phyloP scores from a whole-genome alignment of 2,797 vertebrate species.

The Nannoperca australis region DNA sequence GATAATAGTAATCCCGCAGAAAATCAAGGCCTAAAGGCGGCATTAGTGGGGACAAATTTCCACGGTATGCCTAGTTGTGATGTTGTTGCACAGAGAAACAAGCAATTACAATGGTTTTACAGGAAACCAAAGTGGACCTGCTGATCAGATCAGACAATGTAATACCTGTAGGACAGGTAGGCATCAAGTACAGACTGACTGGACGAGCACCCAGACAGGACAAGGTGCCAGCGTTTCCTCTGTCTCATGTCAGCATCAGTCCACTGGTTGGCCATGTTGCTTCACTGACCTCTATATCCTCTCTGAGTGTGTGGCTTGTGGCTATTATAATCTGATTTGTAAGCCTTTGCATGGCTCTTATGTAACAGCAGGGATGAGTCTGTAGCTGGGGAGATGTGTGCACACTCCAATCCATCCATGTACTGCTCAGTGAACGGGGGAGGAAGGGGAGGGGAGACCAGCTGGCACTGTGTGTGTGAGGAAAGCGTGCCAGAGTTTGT shows the following conservation, averaged over 20 bases:
- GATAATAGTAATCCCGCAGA: slow-evolving; percentile 55
- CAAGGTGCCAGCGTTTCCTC: slow-evolving; percentile 5
- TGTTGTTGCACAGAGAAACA: background rate
- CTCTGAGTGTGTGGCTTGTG: slow-evolving; percentile 53
- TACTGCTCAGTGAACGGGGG: slow-evolving; percentile 19
- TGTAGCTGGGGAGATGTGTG: slow-evolving; percentile 54
- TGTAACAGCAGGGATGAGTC: slow-evolving; percentile 76
- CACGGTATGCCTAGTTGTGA: background rate
- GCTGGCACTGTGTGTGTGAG: slow-evolving; percentile 60
- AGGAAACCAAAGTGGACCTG: background rate
- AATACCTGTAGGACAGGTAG: background rate
- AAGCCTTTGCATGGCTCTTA: slow-evolving; percentile 79
- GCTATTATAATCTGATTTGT: slow-evolving; percentile 80
- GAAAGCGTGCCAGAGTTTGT: slow-evolving; percentile 58
- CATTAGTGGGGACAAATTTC: slow-evolving; percentile 24
- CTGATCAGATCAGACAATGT: background rate
- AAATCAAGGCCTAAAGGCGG: slow-evolving; percentile 16
- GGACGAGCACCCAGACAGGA: slow-evolving; percentile 23
- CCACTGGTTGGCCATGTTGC: slow-evolving; percentile 50
- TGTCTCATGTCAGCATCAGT: slow-evolving; percentile 34
- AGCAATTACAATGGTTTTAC: background rate
- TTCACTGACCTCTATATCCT: slow-evolving; percentile 74
- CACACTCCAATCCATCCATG: slow-evolving; percentile 44
- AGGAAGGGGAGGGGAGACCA: slow-evolving; percentile 50
- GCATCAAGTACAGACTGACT: background rate